A percentile compares a stretch with the other conserved stretches of the same genome.
Evolutionary conservation across 2,888 invertebrate species (phyloP).

Genomic region (Nasonia oneida): DNA sequence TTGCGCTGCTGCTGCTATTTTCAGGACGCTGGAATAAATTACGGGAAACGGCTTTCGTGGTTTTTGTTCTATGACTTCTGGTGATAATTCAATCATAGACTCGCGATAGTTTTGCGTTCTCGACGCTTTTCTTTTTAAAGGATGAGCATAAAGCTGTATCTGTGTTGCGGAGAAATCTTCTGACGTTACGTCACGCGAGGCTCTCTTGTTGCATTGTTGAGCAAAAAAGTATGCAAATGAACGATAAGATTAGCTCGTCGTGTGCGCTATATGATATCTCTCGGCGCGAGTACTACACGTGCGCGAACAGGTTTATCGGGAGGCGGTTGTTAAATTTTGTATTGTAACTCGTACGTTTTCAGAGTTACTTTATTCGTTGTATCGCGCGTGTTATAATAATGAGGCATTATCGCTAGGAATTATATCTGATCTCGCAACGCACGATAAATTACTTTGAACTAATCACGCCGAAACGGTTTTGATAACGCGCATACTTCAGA

Average conservation of each 20-base stretch:
- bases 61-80: constrained; percentile 24
- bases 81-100: constrained; percentile 52
- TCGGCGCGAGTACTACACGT: not conserved
- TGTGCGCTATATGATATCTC: not conserved
- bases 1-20: constrained; percentile 3
- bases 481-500: not conserved
- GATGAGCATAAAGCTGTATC: not conserved
- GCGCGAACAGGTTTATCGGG: not conserved
- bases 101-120: constrained; percentile 3
- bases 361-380: not conserved
- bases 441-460: not conserved
- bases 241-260: constrained; percentile 19
- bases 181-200: constrained; percentile 27
- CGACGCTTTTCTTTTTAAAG: not conserved
- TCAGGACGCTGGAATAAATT: constrained; percentile 46
- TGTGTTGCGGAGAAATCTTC: not conserved
- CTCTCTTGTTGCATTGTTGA: not conserved
- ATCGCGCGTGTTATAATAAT: not conserved
- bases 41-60: constrained; percentile 25
- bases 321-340: constrained; percentile 4
- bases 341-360: not conserved
- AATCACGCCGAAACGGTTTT: not conserved
- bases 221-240: constrained; percentile 39
- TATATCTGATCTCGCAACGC: not conserved
- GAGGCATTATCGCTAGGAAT: not conserved